Evolutionary conservation across 2,797 vertebrate species (phyloP), one percentile per base, ranked within the genome.

Genomic region (Coilia nasus): DNA sequence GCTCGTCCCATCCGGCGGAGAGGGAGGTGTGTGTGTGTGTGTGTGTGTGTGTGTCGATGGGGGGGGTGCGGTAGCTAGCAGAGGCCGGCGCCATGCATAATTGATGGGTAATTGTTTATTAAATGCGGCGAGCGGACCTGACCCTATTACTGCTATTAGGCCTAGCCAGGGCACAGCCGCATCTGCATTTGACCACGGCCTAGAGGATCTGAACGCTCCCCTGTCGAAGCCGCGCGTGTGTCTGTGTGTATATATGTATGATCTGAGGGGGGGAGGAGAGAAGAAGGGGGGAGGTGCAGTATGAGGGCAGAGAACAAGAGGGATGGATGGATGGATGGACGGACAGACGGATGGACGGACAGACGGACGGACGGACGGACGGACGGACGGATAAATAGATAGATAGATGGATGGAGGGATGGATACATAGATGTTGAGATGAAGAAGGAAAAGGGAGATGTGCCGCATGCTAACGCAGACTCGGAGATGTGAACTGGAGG

Each of bases 81-180:
- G 94, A 93, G 94, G 93, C 91, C 78, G 86, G 90, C 92, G 93
- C 95, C 93, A 96, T 96, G 90, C 91, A 96, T 96, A 95, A 96
- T 96, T 95, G 93, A 96, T 96, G 89, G 93, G 93, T 96, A 96
- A 96, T 95, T 96, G 95, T 96, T 96, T 96, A 96, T 96, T 96
- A 96, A 96, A 96, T 96, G 95, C 95, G 93, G 92, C 85, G 89
- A 89, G 93, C 93, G 95, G 95, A 95, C 95, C 93, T 95, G 95
- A 96, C 95, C 96, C 94, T 94, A 95, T 96, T 95, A 95, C 93
- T 93, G 93, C 93, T 93, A 93, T 94, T 95, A 95, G 90, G 92
- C 81, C 88, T 86, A 84, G 83, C 85, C 81, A 91, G 89, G 67
- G 87, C 88, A 50, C 46, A 84, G 85, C 85, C 21, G 17, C 35